Evolutionary conservation across 2,888 invertebrate genomes (phyloP).

Genomic region (Latrodectus elegans): DNA sequence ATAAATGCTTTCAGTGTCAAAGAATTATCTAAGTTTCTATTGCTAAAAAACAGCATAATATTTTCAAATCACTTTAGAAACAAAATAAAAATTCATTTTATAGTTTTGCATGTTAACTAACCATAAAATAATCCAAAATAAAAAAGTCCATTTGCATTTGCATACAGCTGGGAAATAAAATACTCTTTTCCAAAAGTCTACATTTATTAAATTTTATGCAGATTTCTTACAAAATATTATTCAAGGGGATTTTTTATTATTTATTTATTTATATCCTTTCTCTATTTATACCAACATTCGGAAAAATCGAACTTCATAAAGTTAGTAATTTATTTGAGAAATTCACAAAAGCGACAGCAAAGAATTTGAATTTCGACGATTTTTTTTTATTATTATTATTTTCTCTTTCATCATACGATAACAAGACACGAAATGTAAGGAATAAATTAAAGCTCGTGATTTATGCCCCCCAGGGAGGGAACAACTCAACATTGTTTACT

Average conservation of each 20-base stretch:
- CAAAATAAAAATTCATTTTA: no score
- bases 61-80: no score
- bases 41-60: no score
- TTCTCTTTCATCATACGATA: slow-evolving; percentile 13
- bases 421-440: slow-evolving; percentile 48
- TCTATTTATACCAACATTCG: not conserved
- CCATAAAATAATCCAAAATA: no score
- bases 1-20: no score
- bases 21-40: no score
- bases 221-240: not conserved
- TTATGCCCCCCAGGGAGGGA: slow-evolving; percentile 39
- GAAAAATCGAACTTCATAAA: not conserved
- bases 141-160: no score
- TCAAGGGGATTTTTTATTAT: not conserved
- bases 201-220: slow-evolving; percentile 5
- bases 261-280: not conserved
- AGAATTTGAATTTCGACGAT: slow-evolving; percentile 15
- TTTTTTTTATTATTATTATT: not conserved
- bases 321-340: not conserved
- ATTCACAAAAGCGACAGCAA: not conserved
- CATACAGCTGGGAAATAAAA: no score
- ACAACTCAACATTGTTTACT: slow-evolving; percentile 59
- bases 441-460: slow-evolving; percentile 56
- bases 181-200: no score
- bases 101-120: no score